These are phyloP conservation scores for Mus spretus DNA, from an alignment of 2,797 vertebrate genomes.

Conservation along the genomic window DNA sequence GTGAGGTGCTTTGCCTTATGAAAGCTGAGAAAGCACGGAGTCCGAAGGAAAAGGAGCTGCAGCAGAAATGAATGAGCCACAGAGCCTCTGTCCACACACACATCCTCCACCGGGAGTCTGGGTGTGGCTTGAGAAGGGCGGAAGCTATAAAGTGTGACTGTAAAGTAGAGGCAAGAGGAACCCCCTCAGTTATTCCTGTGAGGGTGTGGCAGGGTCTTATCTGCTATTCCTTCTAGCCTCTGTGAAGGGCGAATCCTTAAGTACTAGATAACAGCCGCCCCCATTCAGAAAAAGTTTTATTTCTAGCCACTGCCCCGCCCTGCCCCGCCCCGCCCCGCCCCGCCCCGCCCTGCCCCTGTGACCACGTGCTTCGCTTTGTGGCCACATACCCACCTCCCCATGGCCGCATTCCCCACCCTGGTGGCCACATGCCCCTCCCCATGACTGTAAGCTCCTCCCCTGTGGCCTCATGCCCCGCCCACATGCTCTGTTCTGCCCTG, in stretches of 20 bases:
- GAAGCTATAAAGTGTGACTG: neutral
- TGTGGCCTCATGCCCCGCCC: neutral
- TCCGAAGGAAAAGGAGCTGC: too few species aligned
- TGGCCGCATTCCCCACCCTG: neutral
- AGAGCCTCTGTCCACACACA: too few species aligned
- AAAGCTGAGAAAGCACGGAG: neutral
- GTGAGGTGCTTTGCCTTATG: neutral
- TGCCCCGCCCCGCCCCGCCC: neutral
- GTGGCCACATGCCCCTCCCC: neutral
- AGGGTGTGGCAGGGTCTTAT: rapidly evolving
- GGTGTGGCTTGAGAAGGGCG: neutral
- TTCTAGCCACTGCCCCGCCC: neutral
- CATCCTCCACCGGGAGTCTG: rapidly evolving
- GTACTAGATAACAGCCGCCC: rapidly evolving
- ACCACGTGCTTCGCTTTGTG: too few species aligned
- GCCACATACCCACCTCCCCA: neutral
- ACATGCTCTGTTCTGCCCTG: neutral
- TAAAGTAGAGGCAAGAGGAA: neutral
- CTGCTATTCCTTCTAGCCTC: neutral
- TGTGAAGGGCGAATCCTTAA: neutral
- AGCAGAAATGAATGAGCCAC: rapidly evolving
- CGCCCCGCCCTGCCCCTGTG: neutral
- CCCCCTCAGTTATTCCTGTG: neutral
- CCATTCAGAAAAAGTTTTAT: neutral
- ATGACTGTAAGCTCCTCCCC: too few species aligned